A percentile compares a stretch with the other conserved stretches of the same genome.
These are phyloP conservation scores for Cheilosia vulpina DNA, from an alignment of 2,888 invertebrate species.

Conservation along the genomic window DNA sequence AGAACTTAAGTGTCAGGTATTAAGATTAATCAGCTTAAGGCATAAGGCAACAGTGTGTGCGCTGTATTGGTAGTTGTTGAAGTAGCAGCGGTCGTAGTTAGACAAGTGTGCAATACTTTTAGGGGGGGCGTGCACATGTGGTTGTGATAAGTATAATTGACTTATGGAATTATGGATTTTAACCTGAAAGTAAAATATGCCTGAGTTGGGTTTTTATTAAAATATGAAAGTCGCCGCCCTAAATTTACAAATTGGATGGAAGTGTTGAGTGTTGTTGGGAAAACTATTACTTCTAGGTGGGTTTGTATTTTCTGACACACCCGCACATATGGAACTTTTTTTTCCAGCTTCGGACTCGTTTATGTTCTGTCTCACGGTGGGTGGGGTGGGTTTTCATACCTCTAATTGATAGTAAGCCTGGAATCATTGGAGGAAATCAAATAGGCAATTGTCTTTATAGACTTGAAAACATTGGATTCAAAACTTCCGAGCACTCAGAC, in stretches of 20 bases:
- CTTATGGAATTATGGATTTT: constrained; percentile 56
- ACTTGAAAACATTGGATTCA: too few relatives aligned
- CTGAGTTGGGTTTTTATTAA: constrained; percentile 14
- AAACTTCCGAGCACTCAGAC: too few relatives aligned
- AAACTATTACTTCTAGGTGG: constrained; percentile 36
- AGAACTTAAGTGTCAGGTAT: constrained; percentile 69
- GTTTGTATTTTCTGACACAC: neutral
- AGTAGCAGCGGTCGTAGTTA: neutral
- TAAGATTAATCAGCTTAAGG: constrained; percentile 67
- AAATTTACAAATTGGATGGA: constrained; percentile 3
- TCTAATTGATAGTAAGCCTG: too few relatives aligned
- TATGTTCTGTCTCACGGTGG: constrained; percentile 7
- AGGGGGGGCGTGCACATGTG: neutral
- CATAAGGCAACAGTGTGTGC: constrained; percentile 47
- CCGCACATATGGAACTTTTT: constrained; percentile 12
- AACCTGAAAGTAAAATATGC: constrained; percentile 11
- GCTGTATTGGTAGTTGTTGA: neutral
- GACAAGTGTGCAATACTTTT: constrained; percentile 5
- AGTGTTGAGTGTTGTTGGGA: neutral
- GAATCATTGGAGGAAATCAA: too few relatives aligned
- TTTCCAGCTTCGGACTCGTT: constrained; percentile 39
- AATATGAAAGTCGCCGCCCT: neutral
- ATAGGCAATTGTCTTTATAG: too few relatives aligned
- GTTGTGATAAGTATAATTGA: constrained; percentile 51
- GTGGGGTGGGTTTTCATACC: neutral